Conservation (phyloP, 2,888 invertebrate genomes). For the Troilus luridus region DNA sequence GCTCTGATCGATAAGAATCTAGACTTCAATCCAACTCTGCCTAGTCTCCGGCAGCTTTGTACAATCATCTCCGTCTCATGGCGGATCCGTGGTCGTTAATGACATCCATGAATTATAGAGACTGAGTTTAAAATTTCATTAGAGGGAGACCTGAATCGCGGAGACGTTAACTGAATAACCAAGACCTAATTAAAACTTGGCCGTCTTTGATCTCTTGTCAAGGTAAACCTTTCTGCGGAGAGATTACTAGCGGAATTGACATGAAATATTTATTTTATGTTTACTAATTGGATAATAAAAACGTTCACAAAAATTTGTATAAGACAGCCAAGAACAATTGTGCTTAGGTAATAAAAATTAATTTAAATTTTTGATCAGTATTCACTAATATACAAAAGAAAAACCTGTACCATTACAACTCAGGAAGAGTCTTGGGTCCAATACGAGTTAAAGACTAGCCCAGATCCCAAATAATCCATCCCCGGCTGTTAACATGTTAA, state of each 20-base stretch:
- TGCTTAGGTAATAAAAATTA: too few relatives aligned
- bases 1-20: constrained; percentile 33
- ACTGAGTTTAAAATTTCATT: neutral
- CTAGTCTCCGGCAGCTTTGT: neutral
- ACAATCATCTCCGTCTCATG: neutral
- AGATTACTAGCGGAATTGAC: neutral
- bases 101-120: neutral
- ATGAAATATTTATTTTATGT: neutral
- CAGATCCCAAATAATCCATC: too few relatives aligned
- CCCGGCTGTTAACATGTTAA: too few relatives aligned
- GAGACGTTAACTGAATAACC: neutral
- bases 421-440: too few relatives aligned
- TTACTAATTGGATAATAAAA: too few relatives aligned
- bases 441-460: too few relatives aligned
- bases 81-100: neutral
- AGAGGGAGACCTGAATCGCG: neutral
- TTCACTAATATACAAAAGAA: too few relatives aligned
- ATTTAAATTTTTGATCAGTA: too few relatives aligned
- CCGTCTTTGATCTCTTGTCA: neutral
- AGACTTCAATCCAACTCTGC: neutral
- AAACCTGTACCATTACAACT: too few relatives aligned
- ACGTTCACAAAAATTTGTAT: too few relatives aligned
- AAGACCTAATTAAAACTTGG: constrained; percentile 1
- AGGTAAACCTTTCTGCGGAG: neutral
- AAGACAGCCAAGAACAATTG: neutral